Evolutionary conservation across 1,140 invertebrate genomes (phyloP).

Genomic region (Eumeta japonica): DNA sequence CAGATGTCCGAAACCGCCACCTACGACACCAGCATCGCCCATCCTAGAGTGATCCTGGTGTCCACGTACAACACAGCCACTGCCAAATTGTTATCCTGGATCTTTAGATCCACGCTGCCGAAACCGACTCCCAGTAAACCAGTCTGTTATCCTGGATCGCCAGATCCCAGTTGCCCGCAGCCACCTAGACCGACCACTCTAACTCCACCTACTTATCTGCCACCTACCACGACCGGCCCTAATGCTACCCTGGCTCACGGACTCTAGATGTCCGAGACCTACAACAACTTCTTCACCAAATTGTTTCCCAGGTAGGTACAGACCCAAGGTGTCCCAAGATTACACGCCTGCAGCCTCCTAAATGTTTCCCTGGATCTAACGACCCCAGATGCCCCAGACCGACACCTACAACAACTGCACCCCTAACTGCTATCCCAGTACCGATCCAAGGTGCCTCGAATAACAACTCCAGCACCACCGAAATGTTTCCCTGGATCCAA

Average conservation of each 20-base stretch:
- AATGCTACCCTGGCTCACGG: conserved; percentile 15
- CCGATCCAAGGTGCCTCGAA: conserved; percentile 22
- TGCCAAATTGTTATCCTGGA: conserved; percentile 60
- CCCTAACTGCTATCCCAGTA: conserved; percentile 23
- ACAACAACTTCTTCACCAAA: conserved; percentile 17
- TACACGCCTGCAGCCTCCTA: conserved; percentile 22
- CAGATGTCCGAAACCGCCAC: conserved; percentile 16
- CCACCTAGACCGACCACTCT: conserved; percentile 17
- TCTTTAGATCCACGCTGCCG: conserved; percentile 62
- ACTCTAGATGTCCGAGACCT: conserved; percentile 24
- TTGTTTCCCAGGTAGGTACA: conserved; percentile 24
- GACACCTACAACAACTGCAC: conserved; percentile 22
- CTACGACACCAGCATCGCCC: conserved; percentile 10
- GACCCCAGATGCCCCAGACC: conserved; percentile 44
- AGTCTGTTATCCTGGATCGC: conserved; percentile 16
- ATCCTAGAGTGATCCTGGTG: background rate
- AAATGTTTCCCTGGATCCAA: conserved; percentile 33
- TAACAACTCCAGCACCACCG: conserved; percentile 14
- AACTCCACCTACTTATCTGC: no score
- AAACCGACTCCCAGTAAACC: conserved; percentile 46
- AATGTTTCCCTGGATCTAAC: conserved; percentile 32
- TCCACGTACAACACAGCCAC: background rate
- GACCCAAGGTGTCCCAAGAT: conserved; percentile 32
- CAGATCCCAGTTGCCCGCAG: conserved; percentile 24
- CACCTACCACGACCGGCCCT: conserved; percentile 9